Conservation (phyloP, 2,888 invertebrate species). For the Dimorphilus gyrociliatus region DNA sequence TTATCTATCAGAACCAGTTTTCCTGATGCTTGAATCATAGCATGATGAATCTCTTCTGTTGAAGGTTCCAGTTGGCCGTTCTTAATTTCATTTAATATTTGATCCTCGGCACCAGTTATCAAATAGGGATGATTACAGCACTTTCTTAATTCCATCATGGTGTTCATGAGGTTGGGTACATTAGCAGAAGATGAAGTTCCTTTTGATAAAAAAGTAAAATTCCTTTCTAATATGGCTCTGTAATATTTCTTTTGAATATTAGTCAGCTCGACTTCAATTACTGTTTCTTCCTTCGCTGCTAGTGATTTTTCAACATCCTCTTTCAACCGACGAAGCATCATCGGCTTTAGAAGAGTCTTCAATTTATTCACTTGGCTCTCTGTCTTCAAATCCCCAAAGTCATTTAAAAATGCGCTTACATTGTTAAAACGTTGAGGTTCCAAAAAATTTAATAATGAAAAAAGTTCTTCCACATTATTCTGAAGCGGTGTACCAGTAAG, state of each 20-base stretch:
- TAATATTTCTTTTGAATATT: conserved; percentile 99
- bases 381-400: conserved; percentile 86
- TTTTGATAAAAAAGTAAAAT: conserved; percentile 90
- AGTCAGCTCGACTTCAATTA: conserved; percentile 95
- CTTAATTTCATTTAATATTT: conserved; percentile 11
- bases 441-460: conserved; percentile 88
- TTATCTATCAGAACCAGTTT: conserved; percentile 99
- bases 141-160: conserved; percentile 98
- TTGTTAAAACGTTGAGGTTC: conserved; percentile 88
- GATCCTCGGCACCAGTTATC: conserved; percentile 43
- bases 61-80: background rate
- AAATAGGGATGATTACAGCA: conserved; percentile 99
- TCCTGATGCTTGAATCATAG: conserved; percentile 83
- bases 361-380: conserved; percentile 67
- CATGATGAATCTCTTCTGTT: conserved; percentile 31
- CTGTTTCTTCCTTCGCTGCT: conserved; percentile 97
- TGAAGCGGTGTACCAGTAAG: conserved; percentile 75
- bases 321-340: conserved; percentile 95
- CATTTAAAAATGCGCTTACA: conserved; percentile 70
- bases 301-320: conserved; percentile 98
- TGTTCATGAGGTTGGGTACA: conserved; percentile 97
- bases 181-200: conserved; percentile 66
- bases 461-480: conserved; percentile 95
- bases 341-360: conserved; percentile 66
- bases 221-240: conserved; percentile 89